A percentile compares a stretch with the other conserved stretches of the same genome.
These are phyloP conservation scores for Acropora tenuis DNA, from an alignment of 64 coral and sea anemone genomes.

Conservation along the genomic window DNA sequence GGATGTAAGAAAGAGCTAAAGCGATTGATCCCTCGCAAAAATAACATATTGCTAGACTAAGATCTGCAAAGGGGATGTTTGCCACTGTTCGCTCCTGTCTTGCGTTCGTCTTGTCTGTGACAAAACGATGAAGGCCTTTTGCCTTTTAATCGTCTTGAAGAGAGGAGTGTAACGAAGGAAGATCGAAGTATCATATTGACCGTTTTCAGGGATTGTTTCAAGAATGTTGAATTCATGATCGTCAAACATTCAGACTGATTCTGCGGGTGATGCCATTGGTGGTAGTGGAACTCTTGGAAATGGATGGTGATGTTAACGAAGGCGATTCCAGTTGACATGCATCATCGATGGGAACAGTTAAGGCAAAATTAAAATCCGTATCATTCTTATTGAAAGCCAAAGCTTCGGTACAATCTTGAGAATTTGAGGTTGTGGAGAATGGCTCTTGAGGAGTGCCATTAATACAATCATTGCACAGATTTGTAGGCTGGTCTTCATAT, in stretches of 20 bases:
- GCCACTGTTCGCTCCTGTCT: neutral
- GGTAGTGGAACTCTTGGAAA: neutral
- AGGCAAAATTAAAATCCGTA: neutral
- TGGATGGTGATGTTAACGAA: neutral
- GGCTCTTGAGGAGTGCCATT: neutral
- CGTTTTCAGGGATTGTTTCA: neutral
- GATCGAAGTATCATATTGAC: neutral
- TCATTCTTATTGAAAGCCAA: neutral
- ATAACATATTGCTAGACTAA: neutral
- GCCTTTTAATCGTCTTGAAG: neutral
- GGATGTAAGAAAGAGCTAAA: neutral
- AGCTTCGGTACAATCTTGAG: neutral
- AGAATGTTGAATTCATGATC: neutral
- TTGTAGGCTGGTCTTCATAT: neutral
- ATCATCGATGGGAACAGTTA: neutral
- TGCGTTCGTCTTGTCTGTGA: neutral
- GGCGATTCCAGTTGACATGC: neutral
- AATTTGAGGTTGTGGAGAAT: neutral
- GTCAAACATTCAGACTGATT: neutral
- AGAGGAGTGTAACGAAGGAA: neutral
- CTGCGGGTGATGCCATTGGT: slow-evolving; percentile 5
- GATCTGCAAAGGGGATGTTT: neutral
- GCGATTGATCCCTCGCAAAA: neutral
- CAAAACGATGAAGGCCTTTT: neutral
- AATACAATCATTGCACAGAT: neutral